Percentiles rank a stretch among this genome's conserved stretches.
These are phyloP conservation scores for Porites cylindrica DNA, from an alignment of 92 coral and sea anemone species.

Conservation along the genomic window DNA sequence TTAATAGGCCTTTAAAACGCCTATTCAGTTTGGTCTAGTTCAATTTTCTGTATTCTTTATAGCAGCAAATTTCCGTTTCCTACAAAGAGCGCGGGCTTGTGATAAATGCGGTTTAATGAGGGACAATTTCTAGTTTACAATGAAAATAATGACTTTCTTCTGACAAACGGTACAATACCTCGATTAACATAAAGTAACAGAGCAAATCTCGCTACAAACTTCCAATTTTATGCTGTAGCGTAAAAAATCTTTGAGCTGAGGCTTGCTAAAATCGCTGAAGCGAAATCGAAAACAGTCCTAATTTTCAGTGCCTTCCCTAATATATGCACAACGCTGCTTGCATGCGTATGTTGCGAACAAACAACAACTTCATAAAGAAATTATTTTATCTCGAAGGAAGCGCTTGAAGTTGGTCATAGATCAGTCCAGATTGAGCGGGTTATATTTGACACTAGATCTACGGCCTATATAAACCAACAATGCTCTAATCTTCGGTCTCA, in stretches of 20 bases:
- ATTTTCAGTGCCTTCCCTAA: conserved; percentile 57
- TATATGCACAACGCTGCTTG: conserved; percentile 78
- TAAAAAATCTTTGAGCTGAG: conserved; percentile 18
- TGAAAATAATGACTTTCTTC: conserved; percentile 67
- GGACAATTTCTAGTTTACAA: conserved; percentile 78
- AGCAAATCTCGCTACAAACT: conserved; percentile 44
- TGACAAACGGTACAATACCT: conserved; percentile 74
- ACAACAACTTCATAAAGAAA: conserved; percentile 54
- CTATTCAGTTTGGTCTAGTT: conserved; percentile 19
- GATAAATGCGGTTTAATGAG: conserved; percentile 90
- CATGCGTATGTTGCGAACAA: conserved; percentile 76
- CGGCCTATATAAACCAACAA: conserved; percentile 74
- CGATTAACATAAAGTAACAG: conserved; percentile 81
- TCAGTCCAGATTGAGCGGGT: conserved; percentile 49
- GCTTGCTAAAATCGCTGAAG: conserved; percentile 15
- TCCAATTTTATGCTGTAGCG: conserved; percentile 54
- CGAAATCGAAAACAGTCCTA: conserved; percentile 78
- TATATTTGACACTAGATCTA: conserved; percentile 68
- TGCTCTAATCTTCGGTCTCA: conserved; percentile 92
- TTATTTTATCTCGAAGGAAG: conserved; percentile 51
- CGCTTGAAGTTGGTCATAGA: conserved; percentile 46
- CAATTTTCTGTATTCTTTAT: conserved; percentile 42
- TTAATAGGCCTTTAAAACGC: conserved; percentile 30
- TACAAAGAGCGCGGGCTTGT: conserved; percentile 79
- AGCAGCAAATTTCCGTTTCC: conserved; percentile 91